Percentiles rank a stretch among this genome's conserved stretches.
These are phyloP conservation scores for Saturnia japonica DNA, from an alignment of 2,888 invertebrate species.

Conservation along the genomic window DNA sequence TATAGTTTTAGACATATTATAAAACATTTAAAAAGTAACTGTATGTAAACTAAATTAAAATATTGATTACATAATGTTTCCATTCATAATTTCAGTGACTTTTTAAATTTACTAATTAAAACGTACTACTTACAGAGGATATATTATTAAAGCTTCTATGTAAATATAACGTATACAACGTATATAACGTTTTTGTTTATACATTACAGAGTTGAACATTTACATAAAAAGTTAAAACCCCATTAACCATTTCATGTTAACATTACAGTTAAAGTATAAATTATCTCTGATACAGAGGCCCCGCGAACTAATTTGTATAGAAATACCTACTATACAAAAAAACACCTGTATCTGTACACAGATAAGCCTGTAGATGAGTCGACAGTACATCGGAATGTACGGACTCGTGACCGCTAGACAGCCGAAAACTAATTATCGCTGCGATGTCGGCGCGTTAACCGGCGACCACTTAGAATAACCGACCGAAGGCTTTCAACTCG, in stretches of 20 bases:
- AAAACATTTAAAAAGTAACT: not conserved
- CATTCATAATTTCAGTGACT: not conserved
- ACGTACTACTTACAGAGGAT: not conserved
- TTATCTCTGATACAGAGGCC: constrained; percentile 36
- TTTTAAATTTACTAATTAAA: not conserved
- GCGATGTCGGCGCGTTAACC: constrained; percentile 47
- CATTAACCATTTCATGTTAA: constrained; percentile 35
- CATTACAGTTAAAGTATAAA: constrained; percentile 40
- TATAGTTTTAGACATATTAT: not conserved
- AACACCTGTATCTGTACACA: constrained; percentile 61
- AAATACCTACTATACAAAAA: constrained; percentile 55
- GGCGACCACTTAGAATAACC: constrained; percentile 31
- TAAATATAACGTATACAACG: not conserved
- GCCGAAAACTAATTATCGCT: constrained; percentile 69
- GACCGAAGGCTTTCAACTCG: constrained; percentile 17
- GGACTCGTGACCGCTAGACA: constrained; percentile 63
- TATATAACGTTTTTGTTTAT: not conserved
- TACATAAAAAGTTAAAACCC: constrained; percentile 25
- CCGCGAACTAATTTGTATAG: constrained; percentile 56
- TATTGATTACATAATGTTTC: not conserved
- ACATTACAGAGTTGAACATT: not conserved
- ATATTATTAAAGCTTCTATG: not conserved
- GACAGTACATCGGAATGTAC: constrained; percentile 63
- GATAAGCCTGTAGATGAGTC: constrained; percentile 64
- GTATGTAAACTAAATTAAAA: not conserved